These are phyloP conservation scores for Allolobophora icterica DNA, from an alignment of 2,888 invertebrate genomes.

Conservation along the genomic window DNA sequence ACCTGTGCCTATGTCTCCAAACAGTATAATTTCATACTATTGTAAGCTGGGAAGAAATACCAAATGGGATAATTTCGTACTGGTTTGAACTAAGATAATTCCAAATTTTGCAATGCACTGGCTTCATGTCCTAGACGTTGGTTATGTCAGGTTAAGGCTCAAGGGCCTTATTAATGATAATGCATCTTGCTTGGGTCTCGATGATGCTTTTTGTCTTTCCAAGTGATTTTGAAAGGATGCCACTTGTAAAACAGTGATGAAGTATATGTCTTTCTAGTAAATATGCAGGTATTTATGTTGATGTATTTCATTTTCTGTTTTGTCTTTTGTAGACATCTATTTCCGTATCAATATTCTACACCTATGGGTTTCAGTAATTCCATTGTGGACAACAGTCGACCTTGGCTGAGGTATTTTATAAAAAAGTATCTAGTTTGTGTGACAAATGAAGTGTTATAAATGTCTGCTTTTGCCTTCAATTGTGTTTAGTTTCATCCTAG, in stretches of 20 bases:
- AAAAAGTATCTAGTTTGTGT: background rate
- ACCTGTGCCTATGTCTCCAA: no score
- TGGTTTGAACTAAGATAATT: no score
- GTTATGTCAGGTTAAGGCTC: no score
- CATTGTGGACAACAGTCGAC: slow-evolving; percentile 17
- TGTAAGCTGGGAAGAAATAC: no score
- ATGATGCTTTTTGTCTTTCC: background rate
- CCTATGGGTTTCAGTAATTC: background rate
- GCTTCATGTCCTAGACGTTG: no score
- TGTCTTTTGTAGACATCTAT: background rate
- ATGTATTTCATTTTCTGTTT: background rate
- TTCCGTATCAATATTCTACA: background rate
- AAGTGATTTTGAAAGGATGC: background rate
- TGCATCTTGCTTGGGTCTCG: background rate
- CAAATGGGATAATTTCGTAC: no score
- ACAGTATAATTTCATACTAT: no score
- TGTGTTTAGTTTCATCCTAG: no score
- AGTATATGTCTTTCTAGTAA: background rate
- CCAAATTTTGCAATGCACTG: no score
- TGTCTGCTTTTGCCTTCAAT: background rate
- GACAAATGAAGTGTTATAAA: background rate
- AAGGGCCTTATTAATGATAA: no score
- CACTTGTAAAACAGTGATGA: background rate
- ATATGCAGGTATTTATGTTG: background rate
- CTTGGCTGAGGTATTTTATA: background rate